Conservation (phyloP, 2,113 vertebrate species). For the Athene cunicularia region DNA sequence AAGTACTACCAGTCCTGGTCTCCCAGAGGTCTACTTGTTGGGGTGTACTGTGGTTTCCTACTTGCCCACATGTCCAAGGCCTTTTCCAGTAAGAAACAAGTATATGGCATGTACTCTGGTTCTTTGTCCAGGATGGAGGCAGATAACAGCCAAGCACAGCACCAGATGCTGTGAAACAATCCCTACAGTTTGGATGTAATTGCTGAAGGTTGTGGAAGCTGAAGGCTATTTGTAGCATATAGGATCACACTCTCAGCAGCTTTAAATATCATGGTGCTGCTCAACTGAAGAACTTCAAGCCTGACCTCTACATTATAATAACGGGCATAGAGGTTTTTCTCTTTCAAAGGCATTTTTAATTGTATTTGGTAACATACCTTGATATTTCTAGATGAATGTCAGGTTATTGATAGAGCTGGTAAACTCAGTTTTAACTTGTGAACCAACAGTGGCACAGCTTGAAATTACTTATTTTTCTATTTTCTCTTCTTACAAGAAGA, state of each 20-base stretch:
- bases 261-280: neutral
- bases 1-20: neutral
- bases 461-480: neutral
- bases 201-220: neutral
- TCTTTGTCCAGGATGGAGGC: neutral
- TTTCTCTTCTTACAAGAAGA: neutral
- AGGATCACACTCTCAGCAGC: neutral
- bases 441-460: neutral
- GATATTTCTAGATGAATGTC: neutral
- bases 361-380: neutral
- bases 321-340: neutral
- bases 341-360: neutral
- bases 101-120: neutral
- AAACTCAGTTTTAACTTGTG: neutral
- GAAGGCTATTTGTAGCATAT: neutral
- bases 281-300: neutral
- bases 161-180: neutral
- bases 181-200: neutral
- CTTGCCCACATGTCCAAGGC: neutral
- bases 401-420: neutral
- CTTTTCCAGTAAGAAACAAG: neutral
- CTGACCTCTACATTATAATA: neutral
- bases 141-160: neutral
- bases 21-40: neutral
- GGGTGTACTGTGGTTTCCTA: neutral